phyloP scores from a whole-genome alignment of 1,140 invertebrate genomes.

The Caenorhabditis latens region DNA sequence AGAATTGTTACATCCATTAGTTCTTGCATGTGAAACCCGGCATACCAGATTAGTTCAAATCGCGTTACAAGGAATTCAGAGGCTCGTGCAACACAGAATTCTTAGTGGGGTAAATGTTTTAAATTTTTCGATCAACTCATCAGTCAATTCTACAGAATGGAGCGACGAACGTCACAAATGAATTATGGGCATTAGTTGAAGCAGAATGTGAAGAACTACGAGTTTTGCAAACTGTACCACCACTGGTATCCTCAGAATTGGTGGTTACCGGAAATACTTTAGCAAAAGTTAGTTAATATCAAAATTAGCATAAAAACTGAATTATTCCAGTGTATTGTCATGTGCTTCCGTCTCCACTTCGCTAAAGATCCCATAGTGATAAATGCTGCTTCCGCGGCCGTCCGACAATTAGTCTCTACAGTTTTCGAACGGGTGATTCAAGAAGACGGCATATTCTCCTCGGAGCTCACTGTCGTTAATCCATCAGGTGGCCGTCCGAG shows the following conservation, averaged over 20 bases:
- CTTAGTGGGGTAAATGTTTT: conserved; percentile 79
- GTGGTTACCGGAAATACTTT: conserved; percentile 90
- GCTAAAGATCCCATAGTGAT: conserved; percentile 92
- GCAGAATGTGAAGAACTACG: conserved; percentile 92
- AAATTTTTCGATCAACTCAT: background rate
- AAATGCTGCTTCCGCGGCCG: conserved; percentile 95
- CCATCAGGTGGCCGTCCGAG: conserved; percentile 55
- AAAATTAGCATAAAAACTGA: background rate
- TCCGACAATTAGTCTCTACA: conserved; percentile 92
- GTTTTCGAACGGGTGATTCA: conserved; percentile 91
- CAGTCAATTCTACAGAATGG: conserved; percentile 1
- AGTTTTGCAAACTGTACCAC: conserved; percentile 82
- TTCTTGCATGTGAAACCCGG: conserved; percentile 97
- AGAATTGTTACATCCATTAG: conserved; percentile 93
- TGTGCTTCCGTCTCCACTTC: conserved; percentile 94
- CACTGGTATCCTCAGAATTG: conserved; percentile 55
- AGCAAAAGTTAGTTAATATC: conserved; percentile 72
- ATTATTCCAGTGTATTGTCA: conserved; percentile 86
- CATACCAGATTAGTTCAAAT: conserved; percentile 95
- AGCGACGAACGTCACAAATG: conserved; percentile 90
- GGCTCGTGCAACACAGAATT: conserved; percentile 81
- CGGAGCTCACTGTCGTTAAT: conserved; percentile 81
- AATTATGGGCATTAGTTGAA: conserved; percentile 93
- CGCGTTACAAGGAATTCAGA: conserved; percentile 88
- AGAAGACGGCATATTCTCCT: conserved; percentile 84